Evolutionary conservation across 1,140 invertebrate genomes (phyloP), one percentile per base, ranked within the genome.

Genomic region (Marisa cornuarietis): DNA sequence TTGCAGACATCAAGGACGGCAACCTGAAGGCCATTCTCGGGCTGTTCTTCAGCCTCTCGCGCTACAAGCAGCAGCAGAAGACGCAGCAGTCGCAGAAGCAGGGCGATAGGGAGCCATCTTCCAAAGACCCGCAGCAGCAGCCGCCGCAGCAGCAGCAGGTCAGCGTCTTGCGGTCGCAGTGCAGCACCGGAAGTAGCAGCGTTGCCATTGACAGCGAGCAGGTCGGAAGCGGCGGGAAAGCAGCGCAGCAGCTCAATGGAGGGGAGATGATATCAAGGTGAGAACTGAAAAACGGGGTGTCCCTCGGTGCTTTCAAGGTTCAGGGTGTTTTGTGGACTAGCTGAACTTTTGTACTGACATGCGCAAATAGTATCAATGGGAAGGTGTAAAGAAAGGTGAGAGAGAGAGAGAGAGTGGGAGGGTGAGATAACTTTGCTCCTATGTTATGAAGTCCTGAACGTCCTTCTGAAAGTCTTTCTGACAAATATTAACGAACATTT

Each of bases 21-120:
- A 96, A 95, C 90, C 91, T 97, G 82, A 97, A 96, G 92, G 94
- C 96, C 51, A 96, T 98, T 74, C 92, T 99, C 31, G 96, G 96
- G n/a, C 92, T 99, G 73, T 97, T 99, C 92, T 99, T 98, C 90
- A 96, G 96, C 83, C 92, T 99, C 75, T 98, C 96, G 62, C 93
- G 97, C 76, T 96, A 87, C 81, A 92, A 97, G 91, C 97, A 98
- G 91, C 95, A 96, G 83, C 94, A 96, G 75, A 98, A 98, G 90
- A 79, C 85, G 22, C 86, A 86, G 24, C 87, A 86, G 78, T 85
- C 85, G 66, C 84, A 85, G 63, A 82, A 84, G 80, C 83, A 83
- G 77, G 76, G 80, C 65, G 71, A 85, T 66, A 80, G 51, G 81
- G 83, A 77, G 62, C 72, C 76, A 65, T 42, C 81, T 71, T 71